These are phyloP conservation scores for Lindbergichthys nudifrons DNA, from an alignment of 2,797 vertebrate genomes.

Conservation along the genomic window DNA sequence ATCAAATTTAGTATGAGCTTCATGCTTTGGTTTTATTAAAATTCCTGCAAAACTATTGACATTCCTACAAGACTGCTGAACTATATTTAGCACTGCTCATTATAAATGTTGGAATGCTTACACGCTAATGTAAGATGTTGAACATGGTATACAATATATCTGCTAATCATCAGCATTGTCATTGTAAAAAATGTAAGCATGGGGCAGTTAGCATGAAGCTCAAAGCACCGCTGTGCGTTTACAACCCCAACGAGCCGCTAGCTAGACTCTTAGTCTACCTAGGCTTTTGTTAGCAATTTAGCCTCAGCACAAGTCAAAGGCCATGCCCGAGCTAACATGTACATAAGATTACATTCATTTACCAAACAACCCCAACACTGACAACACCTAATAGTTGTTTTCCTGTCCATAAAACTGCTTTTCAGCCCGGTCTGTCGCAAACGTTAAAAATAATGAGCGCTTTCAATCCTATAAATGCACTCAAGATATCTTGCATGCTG, in stretches of 20 bases:
- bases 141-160: not conserved
- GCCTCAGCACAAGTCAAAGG: conserved; percentile 34
- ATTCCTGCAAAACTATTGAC: too few relatives aligned
- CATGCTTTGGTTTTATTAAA: too few relatives aligned
- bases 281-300: conserved; percentile 11
- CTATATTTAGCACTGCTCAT: not conserved
- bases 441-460: conserved; percentile 79
- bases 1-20: too few relatives aligned
- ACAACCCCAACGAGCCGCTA: not conserved
- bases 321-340: conserved; percentile 23
- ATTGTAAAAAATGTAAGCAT: not conserved
- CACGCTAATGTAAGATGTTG: not conserved
- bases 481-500: conserved; percentile 83
- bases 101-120: not conserved
- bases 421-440: conserved; percentile 53
- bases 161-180: not conserved
- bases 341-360: conserved; percentile 57
- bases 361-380: conserved; percentile 47
- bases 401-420: conserved; percentile 71
- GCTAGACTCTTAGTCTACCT: not conserved
- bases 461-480: conserved; percentile 74
- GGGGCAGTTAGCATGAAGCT: not conserved
- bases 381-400: conserved; percentile 72
- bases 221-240: not conserved
- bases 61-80: not conserved